These are phyloP conservation scores for Polydesmus complanatus DNA, from an alignment of 2,888 invertebrate genomes.

Conservation along the genomic window DNA sequence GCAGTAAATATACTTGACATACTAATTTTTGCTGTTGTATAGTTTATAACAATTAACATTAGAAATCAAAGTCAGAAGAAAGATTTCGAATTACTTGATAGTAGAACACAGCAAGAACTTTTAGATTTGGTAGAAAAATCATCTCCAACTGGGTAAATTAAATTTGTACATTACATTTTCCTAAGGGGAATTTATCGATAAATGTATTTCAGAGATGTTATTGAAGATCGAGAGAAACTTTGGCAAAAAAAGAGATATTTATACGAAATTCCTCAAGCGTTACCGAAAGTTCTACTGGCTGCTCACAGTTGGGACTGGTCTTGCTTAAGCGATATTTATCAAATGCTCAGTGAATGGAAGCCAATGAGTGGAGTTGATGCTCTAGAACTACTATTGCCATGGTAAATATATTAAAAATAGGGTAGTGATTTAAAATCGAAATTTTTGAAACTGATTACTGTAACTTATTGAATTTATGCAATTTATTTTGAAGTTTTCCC, in stretches of 20 bases:
- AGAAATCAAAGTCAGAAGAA: background rate
- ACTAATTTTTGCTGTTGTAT: background rate
- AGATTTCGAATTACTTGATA: constrained; percentile 36
- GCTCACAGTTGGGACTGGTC: constrained; percentile 87
- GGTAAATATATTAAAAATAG: constrained; percentile 41
- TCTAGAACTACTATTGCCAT: constrained; percentile 78
- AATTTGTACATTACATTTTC: background rate
- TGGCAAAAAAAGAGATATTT: constrained; percentile 91
- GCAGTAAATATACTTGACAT: constrained; percentile 7
- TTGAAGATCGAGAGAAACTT: constrained; percentile 44
- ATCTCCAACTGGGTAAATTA: background rate
- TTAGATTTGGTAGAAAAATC: constrained; percentile 8
- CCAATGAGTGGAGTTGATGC: constrained; percentile 75
- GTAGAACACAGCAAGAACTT: constrained; percentile 49
- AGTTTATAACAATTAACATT: background rate
- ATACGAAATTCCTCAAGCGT: constrained; percentile 63
- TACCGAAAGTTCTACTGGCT: constrained; percentile 61
- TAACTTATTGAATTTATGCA: constrained; percentile 1
- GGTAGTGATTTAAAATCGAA: background rate
- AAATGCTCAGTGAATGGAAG: constrained; percentile 73
- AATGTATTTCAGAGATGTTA: constrained; percentile 24
- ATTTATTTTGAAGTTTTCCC: constrained; percentile 59
- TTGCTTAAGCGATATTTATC: constrained; percentile 69
- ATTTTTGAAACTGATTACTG: background rate
- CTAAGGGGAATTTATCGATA: background rate